A percentile compares a stretch with the other conserved stretches of the same genome.
phyloP scores from a whole-genome alignment of 1,140 invertebrate species.

The Cydia splendana region DNA sequence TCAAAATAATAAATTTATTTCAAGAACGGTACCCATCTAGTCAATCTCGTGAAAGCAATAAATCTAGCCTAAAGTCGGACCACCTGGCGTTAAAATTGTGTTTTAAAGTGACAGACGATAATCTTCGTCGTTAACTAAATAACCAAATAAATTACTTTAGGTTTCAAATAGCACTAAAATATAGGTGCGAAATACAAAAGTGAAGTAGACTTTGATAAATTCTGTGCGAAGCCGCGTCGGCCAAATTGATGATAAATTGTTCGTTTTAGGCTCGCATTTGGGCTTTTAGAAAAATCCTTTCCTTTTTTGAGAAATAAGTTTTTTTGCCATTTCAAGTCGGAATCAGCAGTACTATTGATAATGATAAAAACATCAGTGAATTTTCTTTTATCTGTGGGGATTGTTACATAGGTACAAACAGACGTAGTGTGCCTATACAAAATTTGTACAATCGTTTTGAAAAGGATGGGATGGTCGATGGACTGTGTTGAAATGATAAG shows the following conservation, averaged over 20 bases:
- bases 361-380: no score
- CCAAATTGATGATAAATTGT: neutral
- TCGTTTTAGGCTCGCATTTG: neutral
- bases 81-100: neutral
- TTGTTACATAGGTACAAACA: no score
- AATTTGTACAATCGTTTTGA: no score
- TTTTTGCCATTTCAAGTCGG: no score
- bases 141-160: neutral
- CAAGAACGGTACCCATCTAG: no score
- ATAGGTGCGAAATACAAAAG: neutral
- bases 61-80: neutral
- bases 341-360: no score
- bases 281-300: neutral
- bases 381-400: no score
- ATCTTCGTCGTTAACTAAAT: neutral
- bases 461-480: no score
- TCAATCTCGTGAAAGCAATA: neutral
- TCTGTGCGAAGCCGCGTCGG: neutral
- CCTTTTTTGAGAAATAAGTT: no score
- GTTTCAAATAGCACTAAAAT: neutral
- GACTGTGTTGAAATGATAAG: no score
- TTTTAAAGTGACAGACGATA: slow-evolving; percentile 1
- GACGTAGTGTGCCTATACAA: no score
- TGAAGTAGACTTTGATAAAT: neutral
- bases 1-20: no score